Base-by-base conservation (phyloP, 2,113 vertebrate genomes). In the Phalacrocorax brasilianus region DNA sequence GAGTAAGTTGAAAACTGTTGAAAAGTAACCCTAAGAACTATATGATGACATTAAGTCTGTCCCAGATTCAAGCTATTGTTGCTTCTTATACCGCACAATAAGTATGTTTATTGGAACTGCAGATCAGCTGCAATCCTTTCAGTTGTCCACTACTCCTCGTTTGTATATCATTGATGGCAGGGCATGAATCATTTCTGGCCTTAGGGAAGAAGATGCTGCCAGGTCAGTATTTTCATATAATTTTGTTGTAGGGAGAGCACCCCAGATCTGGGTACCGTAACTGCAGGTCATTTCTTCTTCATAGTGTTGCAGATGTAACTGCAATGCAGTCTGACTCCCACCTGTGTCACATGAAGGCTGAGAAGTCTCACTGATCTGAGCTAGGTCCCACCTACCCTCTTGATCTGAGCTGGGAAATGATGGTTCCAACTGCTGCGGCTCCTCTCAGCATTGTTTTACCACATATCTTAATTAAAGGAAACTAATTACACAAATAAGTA, bases 311-410 rank as follows among this genome's bases (percentile, higher is more conserved):
- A 56, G 28, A 42, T 22, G 18, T 74, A 53, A 62, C 18, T 50
- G 20, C 35, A 62, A n/a, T 2, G 9, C 1, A 5, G 11, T 42
- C 72, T 47, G 49, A 68, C 42, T 47, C 38, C 49, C 61, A 40
- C 55, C 24, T 11, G 3, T 17, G 49, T 28, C 0, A 0, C 5
- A 12, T 13, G 28, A 35, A 26, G 44, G 22, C 20, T n/a, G 53
- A 91, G 72, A 50, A 62, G 17, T n/a, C 45, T 67, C 33, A n/a
- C 24, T 24, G 35, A 21, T 24, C 42, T 59, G 47, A 67, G 35
- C 4, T 6, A 55, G 40, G 38, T 61, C 71, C 6, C 5, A 14
- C 52, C 30, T 73, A 20, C 14, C 6, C 17, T 73, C 18, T 63
- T 11, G 49, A 3, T 47, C 42, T 70, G 56, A 85, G n/a, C 44